A percentile compares a stretch with the other conserved stretches of the same genome.
These are phyloP conservation scores for Henricia sp. DNA, from an alignment of 53 echinoderm and acorn worm species.

Conservation along the genomic window DNA sequence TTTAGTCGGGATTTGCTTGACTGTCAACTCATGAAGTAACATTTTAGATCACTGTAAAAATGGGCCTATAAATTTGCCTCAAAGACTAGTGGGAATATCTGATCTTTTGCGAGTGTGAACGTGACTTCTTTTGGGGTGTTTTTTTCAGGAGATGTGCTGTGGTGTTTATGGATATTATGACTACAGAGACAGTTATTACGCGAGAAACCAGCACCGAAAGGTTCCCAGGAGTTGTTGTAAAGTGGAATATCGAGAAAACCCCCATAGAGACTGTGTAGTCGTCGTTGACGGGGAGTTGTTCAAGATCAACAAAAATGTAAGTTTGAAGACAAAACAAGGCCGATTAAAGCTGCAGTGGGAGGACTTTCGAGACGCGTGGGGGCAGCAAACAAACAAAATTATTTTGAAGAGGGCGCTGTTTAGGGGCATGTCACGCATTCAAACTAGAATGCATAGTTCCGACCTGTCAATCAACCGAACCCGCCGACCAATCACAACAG, in stretches of 20 bases:
- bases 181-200: slow-evolving; percentile 1
- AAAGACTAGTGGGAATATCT: too few species aligned
- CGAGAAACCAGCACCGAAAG: not conserved
- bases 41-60: too few species aligned
- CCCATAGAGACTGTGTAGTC: not conserved
- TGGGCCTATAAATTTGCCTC: too few species aligned
- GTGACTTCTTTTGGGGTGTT: not conserved
- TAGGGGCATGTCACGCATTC: too few species aligned
- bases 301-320: slow-evolving; percentile 1
- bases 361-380: too few species aligned
- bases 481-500: too few species aligned
- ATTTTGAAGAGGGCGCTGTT: not conserved
- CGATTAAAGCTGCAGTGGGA: too few species aligned
- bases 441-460: too few species aligned
- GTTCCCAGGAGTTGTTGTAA: slow-evolving; percentile 46
- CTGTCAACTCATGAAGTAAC: too few species aligned
- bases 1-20: too few species aligned
- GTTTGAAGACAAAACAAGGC: not conserved
- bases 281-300: not conserved
- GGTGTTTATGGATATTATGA: slow-evolving; percentile 21
- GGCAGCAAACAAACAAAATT: not conserved
- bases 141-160: slow-evolving; percentile 40
- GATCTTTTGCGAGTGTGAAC: too few species aligned
- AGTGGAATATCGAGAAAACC: not conserved
- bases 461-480: too few species aligned